Percentiles rank a stretch among this genome's conserved stretches.
Evolutionary conservation across 2,888 invertebrate genomes (phyloP).

Genomic region (Mythimna pallens): DNA sequence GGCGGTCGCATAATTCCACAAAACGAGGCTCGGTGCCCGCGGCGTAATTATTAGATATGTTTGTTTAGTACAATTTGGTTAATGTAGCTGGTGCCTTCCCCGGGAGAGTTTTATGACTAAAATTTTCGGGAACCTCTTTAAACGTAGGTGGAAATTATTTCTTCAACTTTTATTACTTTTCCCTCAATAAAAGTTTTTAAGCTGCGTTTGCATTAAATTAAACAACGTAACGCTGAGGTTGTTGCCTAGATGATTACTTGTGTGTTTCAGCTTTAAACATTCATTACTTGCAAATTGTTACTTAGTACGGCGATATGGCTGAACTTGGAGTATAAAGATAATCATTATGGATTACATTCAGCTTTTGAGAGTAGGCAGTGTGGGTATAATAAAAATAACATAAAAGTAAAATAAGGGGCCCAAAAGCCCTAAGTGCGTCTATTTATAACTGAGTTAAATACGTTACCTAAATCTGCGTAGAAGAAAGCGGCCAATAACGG

Average conservation of each 20-base stretch:
- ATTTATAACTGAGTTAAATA: constrained; percentile 51
- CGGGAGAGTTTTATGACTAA: constrained; percentile 77
- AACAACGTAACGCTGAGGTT: constrained; percentile 50
- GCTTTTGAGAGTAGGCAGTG: constrained; percentile 31
- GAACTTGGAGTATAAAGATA: constrained; percentile 58
- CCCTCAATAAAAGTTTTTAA: constrained; percentile 70
- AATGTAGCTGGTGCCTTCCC: constrained; percentile 77
- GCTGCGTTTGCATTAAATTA: constrained; percentile 64
- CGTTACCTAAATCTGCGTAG: constrained; percentile 37
- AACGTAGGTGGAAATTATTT: constrained; percentile 80
- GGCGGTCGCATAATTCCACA: constrained; percentile 85
- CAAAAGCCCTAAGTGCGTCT: constrained; percentile 37
- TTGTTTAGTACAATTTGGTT: constrained; percentile 87
- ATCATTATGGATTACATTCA: constrained; percentile 55
- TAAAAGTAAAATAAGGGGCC: constrained; percentile 41
- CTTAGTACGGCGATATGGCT: constrained; percentile 32
- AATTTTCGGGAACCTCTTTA: constrained; percentile 78
- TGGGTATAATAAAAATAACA: constrained; percentile 50
- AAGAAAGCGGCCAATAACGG: constrained; percentile 48
- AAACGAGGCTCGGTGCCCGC: constrained; percentile 78
- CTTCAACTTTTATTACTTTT: constrained; percentile 77
- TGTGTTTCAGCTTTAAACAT: constrained; percentile 55
- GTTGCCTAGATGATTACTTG: constrained; percentile 55
- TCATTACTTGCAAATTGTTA: constrained; percentile 60
- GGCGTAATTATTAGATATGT: constrained; percentile 87